A percentile compares a stretch with the other conserved stretches of the same genome.
Evolutionary conservation across 2,797 vertebrate genomes (phyloP).

Genomic region (Pristis pectinata): DNA sequence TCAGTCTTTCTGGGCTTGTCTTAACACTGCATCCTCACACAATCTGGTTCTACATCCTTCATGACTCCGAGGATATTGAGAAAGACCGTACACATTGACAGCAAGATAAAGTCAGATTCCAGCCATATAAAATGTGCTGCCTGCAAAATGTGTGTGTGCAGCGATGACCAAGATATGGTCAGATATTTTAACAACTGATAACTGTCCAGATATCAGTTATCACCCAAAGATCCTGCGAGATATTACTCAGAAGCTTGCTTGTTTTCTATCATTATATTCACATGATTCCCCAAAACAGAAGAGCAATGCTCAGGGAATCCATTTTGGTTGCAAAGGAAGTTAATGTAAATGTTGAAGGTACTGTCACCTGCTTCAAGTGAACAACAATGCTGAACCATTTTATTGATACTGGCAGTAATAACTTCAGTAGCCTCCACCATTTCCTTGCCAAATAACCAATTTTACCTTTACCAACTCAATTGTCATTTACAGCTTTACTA

Average conservation of each 20-base stretch:
- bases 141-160: background rate
- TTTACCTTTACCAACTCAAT: background rate
- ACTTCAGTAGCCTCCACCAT: background rate
- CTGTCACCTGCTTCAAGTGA: background rate
- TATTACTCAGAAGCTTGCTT: background rate
- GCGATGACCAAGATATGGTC: background rate
- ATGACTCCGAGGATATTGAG: background rate
- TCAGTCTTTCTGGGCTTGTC: background rate
- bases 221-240: background rate
- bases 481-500: background rate
- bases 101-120: background rate
- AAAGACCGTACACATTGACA: background rate
- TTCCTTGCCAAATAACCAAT: background rate
- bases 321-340: background rate
- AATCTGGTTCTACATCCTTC: background rate
- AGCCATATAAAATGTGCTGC: background rate
- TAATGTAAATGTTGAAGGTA: background rate
- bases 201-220: background rate
- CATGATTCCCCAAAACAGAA: background rate
- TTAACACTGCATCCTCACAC: too few relatives aligned
- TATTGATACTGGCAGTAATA: background rate
- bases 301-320: background rate
- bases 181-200: background rate
- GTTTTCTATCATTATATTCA: background rate
- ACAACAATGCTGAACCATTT: background rate